These are phyloP conservation scores for Rhinella marina DNA, from an alignment of 2,797 vertebrate species.

Conservation along the genomic window DNA sequence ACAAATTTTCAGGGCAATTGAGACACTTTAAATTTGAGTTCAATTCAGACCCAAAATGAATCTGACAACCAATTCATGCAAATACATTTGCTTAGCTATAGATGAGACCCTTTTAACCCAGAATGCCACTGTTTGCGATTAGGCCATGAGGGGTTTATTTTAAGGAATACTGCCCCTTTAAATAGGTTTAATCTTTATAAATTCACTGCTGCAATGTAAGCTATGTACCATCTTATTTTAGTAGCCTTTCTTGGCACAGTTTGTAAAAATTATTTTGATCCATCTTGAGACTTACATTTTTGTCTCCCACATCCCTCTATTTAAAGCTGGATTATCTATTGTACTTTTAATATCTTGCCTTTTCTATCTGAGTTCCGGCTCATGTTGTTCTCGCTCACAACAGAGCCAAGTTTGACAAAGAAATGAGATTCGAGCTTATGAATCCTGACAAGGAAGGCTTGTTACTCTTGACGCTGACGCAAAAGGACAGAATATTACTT, in stretches of 20 bases:
- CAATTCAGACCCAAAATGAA: too few species aligned
- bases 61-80: too few species aligned
- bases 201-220: background rate
- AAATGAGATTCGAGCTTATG: conserved; percentile 42
- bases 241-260: conserved; percentile 47
- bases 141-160: background rate
- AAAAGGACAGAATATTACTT: conserved; percentile 50
- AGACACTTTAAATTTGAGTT: too few species aligned
- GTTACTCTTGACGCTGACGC: conserved; percentile 46
- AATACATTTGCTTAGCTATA: too few species aligned
- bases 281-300: conserved; percentile 50
- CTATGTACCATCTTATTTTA: conserved; percentile 36
- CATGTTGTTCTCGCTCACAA: conserved; percentile 47
- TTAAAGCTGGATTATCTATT: conserved; percentile 62
- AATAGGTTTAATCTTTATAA: background rate
- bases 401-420: conserved; percentile 60
- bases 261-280: conserved; percentile 47
- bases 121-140: background rate
- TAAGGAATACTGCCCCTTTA: background rate
- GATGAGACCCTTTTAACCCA: too few species aligned
- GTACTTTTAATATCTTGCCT: conserved; percentile 58
- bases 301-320: conserved; percentile 48
- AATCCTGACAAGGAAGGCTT: conserved; percentile 51
- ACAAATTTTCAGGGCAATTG: too few species aligned
- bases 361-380: conserved; percentile 56